These are phyloP conservation scores for Passer domesticus DNA, from an alignment of 2,113 vertebrate genomes.

Conservation along the genomic window DNA sequence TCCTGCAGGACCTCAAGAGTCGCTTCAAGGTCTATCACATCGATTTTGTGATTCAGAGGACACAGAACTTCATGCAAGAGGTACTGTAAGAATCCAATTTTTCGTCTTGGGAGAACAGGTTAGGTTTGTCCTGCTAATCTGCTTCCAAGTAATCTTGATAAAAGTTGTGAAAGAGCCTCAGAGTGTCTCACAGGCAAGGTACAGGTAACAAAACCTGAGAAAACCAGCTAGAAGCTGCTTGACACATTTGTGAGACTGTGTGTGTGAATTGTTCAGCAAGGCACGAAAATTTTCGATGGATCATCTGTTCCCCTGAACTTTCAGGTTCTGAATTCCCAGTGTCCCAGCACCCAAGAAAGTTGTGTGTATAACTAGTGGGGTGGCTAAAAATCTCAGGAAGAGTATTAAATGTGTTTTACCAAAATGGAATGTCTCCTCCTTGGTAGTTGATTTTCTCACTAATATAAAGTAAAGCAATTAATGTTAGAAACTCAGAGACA, in stretches of 20 bases:
- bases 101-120: background rate
- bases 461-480: background rate
- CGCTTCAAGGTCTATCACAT: conserved; percentile 81
- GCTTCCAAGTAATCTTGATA: conserved; percentile 27
- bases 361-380: background rate
- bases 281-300: background rate
- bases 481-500: background rate
- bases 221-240: background rate
- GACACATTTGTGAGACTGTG: background rate
- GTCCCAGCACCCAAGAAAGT: background rate
- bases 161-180: background rate
- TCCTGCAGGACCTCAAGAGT: conserved; percentile 80
- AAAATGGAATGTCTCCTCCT: background rate
- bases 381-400: background rate
- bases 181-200: background rate
- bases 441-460: background rate
- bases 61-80: conserved; percentile 91
- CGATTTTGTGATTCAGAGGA: conserved; percentile 82
- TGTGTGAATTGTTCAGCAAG: background rate
- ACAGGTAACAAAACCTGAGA: background rate
- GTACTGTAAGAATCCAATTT: conserved; percentile 67
- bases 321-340: background rate
- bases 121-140: background rate
- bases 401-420: background rate
- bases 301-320: background rate